Evolutionary conservation across 2,888 invertebrate genomes (phyloP).

Genomic region (Aphodius sticticus): DNA sequence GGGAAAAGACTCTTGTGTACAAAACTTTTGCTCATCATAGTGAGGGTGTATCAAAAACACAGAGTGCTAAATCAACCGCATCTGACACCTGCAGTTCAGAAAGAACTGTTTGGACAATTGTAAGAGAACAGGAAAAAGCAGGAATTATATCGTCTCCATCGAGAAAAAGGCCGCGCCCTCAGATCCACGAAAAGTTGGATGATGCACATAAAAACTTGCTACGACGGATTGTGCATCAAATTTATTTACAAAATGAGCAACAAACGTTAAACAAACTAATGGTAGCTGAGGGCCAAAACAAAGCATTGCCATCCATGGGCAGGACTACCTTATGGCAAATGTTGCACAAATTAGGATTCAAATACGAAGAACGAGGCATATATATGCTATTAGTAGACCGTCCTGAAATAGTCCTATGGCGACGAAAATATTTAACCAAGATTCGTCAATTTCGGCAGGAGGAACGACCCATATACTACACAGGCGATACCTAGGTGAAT

Average conservation of each 20-base stretch:
- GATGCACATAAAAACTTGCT: neutral
- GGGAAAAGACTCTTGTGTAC: neutral
- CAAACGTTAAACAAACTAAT: neutral
- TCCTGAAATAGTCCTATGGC: conserved; percentile 11
- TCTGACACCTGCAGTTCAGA: neutral
- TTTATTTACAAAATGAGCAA: neutral
- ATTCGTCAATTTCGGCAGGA: conserved; percentile 10
- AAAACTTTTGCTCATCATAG: neutral
- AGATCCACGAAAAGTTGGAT: neutral
- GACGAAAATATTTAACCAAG: conserved; percentile 13
- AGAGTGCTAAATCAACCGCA: neutral
- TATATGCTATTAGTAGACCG: conserved; percentile 9
- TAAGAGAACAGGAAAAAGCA: neutral
- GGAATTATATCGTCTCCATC: neutral
- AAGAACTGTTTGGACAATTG: neutral
- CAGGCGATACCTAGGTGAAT: conserved; percentile 44
- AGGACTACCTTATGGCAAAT: conserved; percentile 4
- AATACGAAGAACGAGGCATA: neutral
- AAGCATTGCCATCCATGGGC: neutral
- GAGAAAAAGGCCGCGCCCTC: neutral
- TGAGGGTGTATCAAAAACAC: neutral
- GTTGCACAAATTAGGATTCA: neutral
- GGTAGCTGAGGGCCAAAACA: neutral
- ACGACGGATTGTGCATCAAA: neutral
- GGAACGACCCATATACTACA: conserved; percentile 39